Base-by-base conservation (phyloP, 2,113 vertebrate species). In the Girardinichthys multiradiatus region DNA sequence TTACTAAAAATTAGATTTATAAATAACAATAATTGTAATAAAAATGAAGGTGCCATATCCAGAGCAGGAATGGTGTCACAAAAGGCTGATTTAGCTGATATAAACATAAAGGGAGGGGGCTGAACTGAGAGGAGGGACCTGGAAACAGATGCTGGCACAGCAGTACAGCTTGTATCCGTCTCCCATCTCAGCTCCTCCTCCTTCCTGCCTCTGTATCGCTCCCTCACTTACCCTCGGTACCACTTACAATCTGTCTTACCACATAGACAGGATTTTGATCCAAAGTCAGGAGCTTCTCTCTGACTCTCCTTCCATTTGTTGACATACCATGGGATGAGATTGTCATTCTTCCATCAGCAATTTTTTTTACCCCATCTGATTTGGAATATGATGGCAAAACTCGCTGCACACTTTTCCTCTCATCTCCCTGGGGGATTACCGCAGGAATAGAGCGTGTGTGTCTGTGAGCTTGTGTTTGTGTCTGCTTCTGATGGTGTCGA, bases 401-500 rank as follows among this genome's bases (percentile, higher is more conserved):
- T 57, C 65, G 29, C 10, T 64, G 69, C 31, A 37, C 48, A 69
- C 39, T 28, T 82, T 74, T 66, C 33, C 69, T 70, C 27, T 63
- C 29, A 15, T 48, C 13, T 77, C 66, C 26, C 42, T 12, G 2
- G 58, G 48, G 64, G 70, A 85, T 79, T 82, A 82, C 39, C 6
- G 10, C 54, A 68, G 76, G 70, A 78, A 67, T 77, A 81, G 76
- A 28, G 57, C 51, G 72, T 61, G 57, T 57, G 39, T 24, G 19
- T 72, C 59, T 66, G 66, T 65, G 70, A 35, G 2, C 66, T 68
- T 57, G 66, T 77, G 63, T 77, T 81, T 85, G 92, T 92, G 87
- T 60, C 90, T 90, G 81, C 82, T 62, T 85, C 80, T 87, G 90
- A 88, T 76, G 77, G 79, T 82, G 70, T 90, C 86, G 74, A 74